These are phyloP conservation scores for Alcedo atthis DNA, from an alignment of 2,797 vertebrate species.

Conservation along the genomic window DNA sequence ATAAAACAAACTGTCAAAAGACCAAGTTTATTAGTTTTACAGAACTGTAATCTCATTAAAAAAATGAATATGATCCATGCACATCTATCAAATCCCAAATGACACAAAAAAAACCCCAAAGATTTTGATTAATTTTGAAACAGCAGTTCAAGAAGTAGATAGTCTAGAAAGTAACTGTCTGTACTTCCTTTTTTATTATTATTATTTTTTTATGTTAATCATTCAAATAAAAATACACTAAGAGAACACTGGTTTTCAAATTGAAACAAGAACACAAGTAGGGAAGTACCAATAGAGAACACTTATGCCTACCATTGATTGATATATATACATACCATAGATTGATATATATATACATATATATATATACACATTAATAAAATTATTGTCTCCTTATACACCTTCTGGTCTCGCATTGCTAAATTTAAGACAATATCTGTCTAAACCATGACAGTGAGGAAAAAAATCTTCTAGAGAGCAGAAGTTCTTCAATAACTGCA, in stretches of 20 bases:
- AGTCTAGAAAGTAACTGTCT: background rate
- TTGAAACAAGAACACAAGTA: background rate
- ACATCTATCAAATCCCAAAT: background rate
- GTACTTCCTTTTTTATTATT: background rate
- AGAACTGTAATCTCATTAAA: background rate
- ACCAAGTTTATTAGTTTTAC: background rate
- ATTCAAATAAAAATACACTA: background rate
- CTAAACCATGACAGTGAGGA: too few relatives aligned
- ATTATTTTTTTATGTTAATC: background rate
- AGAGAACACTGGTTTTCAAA: background rate
- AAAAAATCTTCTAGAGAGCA: background rate
- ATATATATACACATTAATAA: too few relatives aligned
- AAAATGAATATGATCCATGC: background rate
- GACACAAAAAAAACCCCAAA: background rate
- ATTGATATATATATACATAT: background rate
- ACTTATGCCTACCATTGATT: background rate
- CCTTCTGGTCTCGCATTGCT: too few relatives aligned
- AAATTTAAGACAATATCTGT: too few relatives aligned
- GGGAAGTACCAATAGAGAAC: background rate
- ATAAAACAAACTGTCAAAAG: background rate
- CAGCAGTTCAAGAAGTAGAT: background rate
- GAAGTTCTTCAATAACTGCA: background rate
- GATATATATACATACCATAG: too few relatives aligned
- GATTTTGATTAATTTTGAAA: slow-evolving; percentile 6
- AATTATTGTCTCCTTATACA: too few relatives aligned